Base-by-base conservation (phyloP, 2,888 invertebrate species). In the Celastrina argiolus region DNA sequence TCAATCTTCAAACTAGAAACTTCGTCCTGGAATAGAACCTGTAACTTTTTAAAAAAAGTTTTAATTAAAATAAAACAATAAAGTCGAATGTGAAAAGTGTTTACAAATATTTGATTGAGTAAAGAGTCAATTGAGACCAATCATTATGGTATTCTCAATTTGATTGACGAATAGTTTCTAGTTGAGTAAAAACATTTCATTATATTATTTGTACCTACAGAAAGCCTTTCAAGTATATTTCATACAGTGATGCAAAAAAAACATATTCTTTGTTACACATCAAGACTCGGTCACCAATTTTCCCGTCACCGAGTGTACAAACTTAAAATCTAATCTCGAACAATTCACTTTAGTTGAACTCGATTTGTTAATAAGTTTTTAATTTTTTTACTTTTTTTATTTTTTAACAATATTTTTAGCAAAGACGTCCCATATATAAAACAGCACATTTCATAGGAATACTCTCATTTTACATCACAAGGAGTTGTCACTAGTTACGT, bases 281-380 rank as follows among this genome's bases (percentile, higher is more conserved):
- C 31, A 31, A 31, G 31, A 31, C 31, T 31, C 31, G 31, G 6
- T 31, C 1, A 7, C 31, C 64, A 16, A 22, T 39, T 61, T 18
- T 61, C 26, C 12, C 61, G 73, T 70, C 75, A 68, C 70, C 69
- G 68, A 68, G 71, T 69, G 68, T 65, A 69, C 59, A 39, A 36
- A 56, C 74, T 75, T 75, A 74, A 61, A 56, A 69, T 59, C 71
- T 75, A 74, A 69, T 68, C 74, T 79, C 80, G 76, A 79, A 82
- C 80, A 74, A 75, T 77, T 80, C 80, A 74, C 75, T 77, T 80
- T 78, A 84, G 78, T 81, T 83, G 80, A 84, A 84, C 83, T 81
- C 81, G 77, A 81, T 77, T 80, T 66, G 69, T 74, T 74, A 76
- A 56, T 14, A 31, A 36, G 18, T 63, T 70, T 77, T 76, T 75